Conservation (phyloP, 2,888 invertebrate genomes). For the Serrognathus titanus region DNA sequence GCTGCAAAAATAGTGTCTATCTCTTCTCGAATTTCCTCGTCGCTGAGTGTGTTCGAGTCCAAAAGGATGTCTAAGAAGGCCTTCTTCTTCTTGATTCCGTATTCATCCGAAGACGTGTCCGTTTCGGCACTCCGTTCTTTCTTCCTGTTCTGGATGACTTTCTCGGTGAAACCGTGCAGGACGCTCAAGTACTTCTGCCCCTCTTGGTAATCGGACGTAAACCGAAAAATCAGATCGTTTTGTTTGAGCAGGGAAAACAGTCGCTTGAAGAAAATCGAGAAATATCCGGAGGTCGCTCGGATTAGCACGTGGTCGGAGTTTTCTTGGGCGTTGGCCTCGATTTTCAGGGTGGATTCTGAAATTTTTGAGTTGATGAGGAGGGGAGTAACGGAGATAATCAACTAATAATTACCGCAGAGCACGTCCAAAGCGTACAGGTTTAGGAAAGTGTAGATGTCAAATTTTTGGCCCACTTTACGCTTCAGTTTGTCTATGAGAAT, state of each 20-base stretch:
- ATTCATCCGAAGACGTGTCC: constrained; percentile 8
- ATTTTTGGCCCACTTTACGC: constrained; percentile 19
- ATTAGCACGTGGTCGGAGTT: constrained; percentile 10
- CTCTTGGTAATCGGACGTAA: constrained; percentile 20
- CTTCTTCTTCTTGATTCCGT: constrained; percentile 12
- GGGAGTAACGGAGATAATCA: not conserved
- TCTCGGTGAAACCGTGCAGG: constrained; percentile 21
- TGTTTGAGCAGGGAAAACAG: constrained; percentile 24
- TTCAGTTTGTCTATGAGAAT: constrained; percentile 42
- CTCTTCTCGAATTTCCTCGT: constrained; percentile 54
- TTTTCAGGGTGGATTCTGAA: constrained; percentile 26
- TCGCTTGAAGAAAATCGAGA: constrained; percentile 23
- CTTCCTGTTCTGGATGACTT: constrained; percentile 21
- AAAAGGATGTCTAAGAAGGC: constrained; percentile 38
- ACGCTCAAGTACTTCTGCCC: constrained; percentile 19
- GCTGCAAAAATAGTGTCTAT: constrained; percentile 60
- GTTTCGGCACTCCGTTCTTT: constrained; percentile 8
- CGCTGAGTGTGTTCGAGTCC: constrained; percentile 47
- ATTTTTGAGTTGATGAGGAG: not conserved
- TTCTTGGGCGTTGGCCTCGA: constrained; percentile 21
- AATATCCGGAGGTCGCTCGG: not conserved
- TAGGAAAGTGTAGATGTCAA: constrained; percentile 50
- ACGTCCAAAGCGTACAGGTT: constrained; percentile 48
- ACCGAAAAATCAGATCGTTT: constrained; percentile 23
- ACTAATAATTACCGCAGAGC: constrained; percentile 38